Base-by-base conservation (phyloP, 2,113 vertebrate species). In the Tyto alba region DNA sequence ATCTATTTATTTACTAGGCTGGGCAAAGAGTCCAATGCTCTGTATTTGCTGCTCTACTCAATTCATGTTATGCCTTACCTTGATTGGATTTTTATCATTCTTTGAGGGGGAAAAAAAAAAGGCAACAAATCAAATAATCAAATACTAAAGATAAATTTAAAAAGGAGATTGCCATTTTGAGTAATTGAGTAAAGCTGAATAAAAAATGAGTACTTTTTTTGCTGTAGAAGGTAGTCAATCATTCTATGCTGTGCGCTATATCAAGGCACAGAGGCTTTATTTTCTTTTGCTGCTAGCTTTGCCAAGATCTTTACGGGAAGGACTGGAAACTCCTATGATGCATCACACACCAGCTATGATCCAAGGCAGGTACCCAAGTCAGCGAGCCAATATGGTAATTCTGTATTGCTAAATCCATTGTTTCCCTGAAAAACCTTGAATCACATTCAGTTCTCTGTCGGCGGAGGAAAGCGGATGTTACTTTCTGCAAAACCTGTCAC, bases 391-490 rank as follows among this genome's bases (percentile, higher is more conserved):
- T 15, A 75, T 19, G 36, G 78, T 71, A 89, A 96, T 87, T 66
- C 83, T 41, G 36, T 10, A 76, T 93, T 95, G 90, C 90, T 85
- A 95, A 90, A 96, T 21, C 84, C n/a, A 30, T 47, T 40, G 34
- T 62, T 94, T 89, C 71, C 78, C 89, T 2, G 26, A 78, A 93
- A 95, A 92, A 41, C 56, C 74, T 29, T 93, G 88, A 93, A 57
- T 95, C 91, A 75, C 77, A 19, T 7, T 87, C 77, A 69, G n/a
- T 8, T 4, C 27, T 52, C 48, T 2, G 27, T 3, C n/a, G 88
- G 90, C 81, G 45, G 27, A 68, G 69, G 64, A 66, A 57, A 82
- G 11, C 3, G 74, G 89, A 90, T 62, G 74, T 38, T 86, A 13
- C 79, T 48, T 89, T 60, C 50, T 67, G 30, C 69, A 94, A 67